These are phyloP conservation scores for Drosophila kuntzei DNA, from an alignment of 2,888 invertebrate genomes.

Conservation along the genomic window DNA sequence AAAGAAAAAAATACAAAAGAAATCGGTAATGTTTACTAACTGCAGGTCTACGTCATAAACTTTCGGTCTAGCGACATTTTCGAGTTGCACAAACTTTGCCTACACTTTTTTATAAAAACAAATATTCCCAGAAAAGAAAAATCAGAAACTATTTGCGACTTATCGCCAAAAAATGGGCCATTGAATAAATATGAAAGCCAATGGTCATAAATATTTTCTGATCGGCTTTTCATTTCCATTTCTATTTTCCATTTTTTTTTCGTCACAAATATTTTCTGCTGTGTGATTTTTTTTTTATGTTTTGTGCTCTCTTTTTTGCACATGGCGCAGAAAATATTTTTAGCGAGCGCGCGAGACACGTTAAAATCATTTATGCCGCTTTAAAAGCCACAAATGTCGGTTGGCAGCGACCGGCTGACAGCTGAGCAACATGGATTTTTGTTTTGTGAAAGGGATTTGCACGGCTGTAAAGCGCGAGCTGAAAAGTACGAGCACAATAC, in stretches of 20 bases:
- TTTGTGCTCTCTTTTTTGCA: slow-evolving; percentile 40
- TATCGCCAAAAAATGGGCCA: slow-evolving; percentile 75
- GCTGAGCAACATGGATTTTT: slow-evolving; percentile 42
- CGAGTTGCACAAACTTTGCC: slow-evolving; percentile 25
- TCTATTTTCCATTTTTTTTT: slow-evolving; percentile 40
- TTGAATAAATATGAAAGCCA: slow-evolving; percentile 80
- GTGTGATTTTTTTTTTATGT: slow-evolving; percentile 29
- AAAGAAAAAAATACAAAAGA: not conserved
- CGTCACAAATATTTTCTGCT: slow-evolving; percentile 36
- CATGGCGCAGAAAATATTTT: slow-evolving; percentile 62
- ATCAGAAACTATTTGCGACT: slow-evolving; percentile 71
- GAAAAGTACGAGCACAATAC: slow-evolving; percentile 53
- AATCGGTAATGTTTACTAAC: slow-evolving; percentile 26
- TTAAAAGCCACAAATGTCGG: slow-evolving; percentile 74
- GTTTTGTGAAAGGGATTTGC: slow-evolving; percentile 64
- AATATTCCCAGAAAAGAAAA: slow-evolving; percentile 12
- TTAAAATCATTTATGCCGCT: slow-evolving; percentile 76
- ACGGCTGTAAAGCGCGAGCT: slow-evolving; percentile 57
- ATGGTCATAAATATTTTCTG: slow-evolving; percentile 72
- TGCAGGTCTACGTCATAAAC: slow-evolving; percentile 24
- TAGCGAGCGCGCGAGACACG: slow-evolving; percentile 39
- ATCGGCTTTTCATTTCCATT: slow-evolving; percentile 58
- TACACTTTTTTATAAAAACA: slow-evolving; percentile 1
- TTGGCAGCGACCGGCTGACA: slow-evolving; percentile 34
- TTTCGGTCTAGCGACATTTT: slow-evolving; percentile 27